phyloP scores from a whole-genome alignment of 2,113 vertebrate genomes.

The Cnemophilus loriae region DNA sequence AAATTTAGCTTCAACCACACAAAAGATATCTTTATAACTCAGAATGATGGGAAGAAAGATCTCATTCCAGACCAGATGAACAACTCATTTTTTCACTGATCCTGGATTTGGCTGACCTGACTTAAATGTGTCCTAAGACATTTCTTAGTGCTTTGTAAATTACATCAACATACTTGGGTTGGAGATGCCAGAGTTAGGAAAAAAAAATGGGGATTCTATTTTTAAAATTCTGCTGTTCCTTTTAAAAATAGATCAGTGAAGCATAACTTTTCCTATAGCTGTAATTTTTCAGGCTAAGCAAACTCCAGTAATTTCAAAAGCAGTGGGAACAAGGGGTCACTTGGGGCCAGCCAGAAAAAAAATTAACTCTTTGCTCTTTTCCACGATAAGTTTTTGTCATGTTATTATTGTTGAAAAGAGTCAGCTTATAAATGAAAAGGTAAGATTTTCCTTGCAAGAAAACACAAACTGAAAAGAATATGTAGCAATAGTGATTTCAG shows the following conservation, averaged over 20 bases:
- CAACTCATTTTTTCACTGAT: slow-evolving; percentile 50
- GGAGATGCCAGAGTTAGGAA: slow-evolving; percentile 10
- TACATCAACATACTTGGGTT: slow-evolving; percentile 55
- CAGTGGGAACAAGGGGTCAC: slow-evolving; percentile 44
- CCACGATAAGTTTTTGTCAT: neutral
- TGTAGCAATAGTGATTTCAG: neutral
- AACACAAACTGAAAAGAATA: neutral
- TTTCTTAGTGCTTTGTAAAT: slow-evolving; percentile 61
- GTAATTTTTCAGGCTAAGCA: slow-evolving; percentile 41
- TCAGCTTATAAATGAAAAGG: neutral
- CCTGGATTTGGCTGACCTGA: slow-evolving; percentile 54
- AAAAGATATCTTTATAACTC: slow-evolving; percentile 48
- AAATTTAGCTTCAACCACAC: slow-evolving; percentile 43
- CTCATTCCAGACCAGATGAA: slow-evolving; percentile 49
- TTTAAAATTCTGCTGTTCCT: slow-evolving; percentile 46
- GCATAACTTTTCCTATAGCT: slow-evolving; percentile 37
- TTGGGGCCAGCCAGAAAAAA: neutral
- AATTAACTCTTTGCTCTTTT: neutral
- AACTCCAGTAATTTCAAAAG: slow-evolving; percentile 44
- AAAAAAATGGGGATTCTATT: slow-evolving; percentile 23
- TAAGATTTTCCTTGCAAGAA: neutral
- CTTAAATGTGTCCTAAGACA: slow-evolving; percentile 60
- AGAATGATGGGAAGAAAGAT: slow-evolving; percentile 46
- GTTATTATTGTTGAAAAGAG: neutral
- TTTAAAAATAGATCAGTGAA: slow-evolving; percentile 51